Conservation (phyloP, 2,888 invertebrate species). For the Scelioninae gen. 2 region DNA sequence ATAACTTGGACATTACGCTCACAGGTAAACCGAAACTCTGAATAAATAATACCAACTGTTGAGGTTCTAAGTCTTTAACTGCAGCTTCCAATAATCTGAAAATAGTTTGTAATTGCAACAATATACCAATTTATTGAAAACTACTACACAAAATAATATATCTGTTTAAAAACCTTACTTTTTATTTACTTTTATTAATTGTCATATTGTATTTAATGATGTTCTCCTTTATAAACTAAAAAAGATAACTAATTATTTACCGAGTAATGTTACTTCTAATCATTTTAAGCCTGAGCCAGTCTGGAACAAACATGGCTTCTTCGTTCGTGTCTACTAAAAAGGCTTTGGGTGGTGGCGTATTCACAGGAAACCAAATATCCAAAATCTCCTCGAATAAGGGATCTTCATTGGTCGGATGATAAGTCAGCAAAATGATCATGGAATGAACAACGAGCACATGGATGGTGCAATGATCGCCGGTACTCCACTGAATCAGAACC, state of each 20-base stretch:
- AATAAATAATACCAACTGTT: conserved; percentile 93
- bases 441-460: conserved; percentile 90
- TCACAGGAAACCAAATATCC: conserved; percentile 90
- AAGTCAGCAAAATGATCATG: conserved; percentile 87
- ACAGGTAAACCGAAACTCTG: conserved; percentile 98
- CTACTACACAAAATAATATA: too few species aligned
- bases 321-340: conserved; percentile 88
- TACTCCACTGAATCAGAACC: conserved; percentile 86
- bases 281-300: conserved; percentile 94
- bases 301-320: conserved; percentile 89
- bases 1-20: conserved; percentile 87
- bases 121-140: too few species aligned
- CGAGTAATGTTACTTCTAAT: conserved; percentile 85
- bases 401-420: conserved; percentile 77
- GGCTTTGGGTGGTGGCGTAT: conserved; percentile 85
- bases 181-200: too few species aligned
- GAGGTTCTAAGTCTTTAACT: conserved; percentile 88
- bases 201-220: too few species aligned
- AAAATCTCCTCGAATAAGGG: conserved; percentile 79
- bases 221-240: too few species aligned
- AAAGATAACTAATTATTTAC: too few species aligned
- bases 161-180: too few species aligned
- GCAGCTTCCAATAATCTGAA: conserved; percentile 89
- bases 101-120: too few species aligned
- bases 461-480: conserved; percentile 84